These are phyloP conservation scores for Parnassius glacialis DNA, from an alignment of 2,888 invertebrate genomes.

Conservation along the genomic window DNA sequence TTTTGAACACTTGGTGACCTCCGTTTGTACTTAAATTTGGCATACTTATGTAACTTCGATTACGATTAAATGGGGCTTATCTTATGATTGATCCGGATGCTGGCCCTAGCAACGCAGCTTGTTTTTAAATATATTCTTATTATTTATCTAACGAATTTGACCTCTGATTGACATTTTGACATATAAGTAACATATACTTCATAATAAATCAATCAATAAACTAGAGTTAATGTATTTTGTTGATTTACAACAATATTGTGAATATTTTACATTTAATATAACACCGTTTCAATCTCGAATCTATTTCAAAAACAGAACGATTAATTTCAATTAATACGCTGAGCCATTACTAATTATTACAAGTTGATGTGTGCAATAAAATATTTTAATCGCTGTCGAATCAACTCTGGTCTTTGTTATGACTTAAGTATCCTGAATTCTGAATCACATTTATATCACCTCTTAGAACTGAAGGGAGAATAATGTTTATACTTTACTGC, in stretches of 20 bases:
- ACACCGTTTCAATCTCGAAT: conserved; percentile 7
- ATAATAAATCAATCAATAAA: conserved; percentile 15
- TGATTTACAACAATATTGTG: conserved; percentile 10
- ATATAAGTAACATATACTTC: conserved; percentile 8
- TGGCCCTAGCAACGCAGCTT: neutral
- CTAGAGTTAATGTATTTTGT: conserved; percentile 4
- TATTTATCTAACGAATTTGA: conserved; percentile 13
- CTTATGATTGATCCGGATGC: no score
- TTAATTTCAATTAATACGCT: neutral
- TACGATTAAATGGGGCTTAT: no score
- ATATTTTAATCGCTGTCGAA: conserved; percentile 11
- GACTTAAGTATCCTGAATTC: conserved; percentile 10
- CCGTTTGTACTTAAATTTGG: no score
- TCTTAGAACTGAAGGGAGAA: conserved; percentile 2
- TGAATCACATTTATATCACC: conserved; percentile 4
- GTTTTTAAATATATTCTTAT: neutral
- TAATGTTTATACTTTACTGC: conserved; percentile 10
- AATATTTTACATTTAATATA: conserved; percentile 5
- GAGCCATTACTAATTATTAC: conserved; percentile 11
- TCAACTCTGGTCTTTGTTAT: conserved; percentile 14
- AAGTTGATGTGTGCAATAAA: conserved; percentile 21
- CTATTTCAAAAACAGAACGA: neutral
- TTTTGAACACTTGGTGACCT: no score
- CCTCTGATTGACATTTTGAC: conserved; percentile 19
- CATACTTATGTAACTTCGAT: no score